Evolutionary conservation across 2,888 invertebrate genomes (phyloP), one percentile per base, ranked within the genome.

Genomic region (Cactoblastis cactorum): DNA sequence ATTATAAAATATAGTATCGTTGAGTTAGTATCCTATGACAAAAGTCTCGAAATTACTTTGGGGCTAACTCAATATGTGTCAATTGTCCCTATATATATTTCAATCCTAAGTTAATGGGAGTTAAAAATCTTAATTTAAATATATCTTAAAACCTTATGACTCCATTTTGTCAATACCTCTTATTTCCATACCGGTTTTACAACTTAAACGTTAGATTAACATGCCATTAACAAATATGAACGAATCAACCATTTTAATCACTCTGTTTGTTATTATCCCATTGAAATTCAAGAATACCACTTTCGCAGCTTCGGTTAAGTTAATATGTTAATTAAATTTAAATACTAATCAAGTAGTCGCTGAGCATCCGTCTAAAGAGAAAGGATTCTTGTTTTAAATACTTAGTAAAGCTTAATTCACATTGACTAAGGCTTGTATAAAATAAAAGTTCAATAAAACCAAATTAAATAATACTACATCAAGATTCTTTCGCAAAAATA

Each of bases 371-470:
- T 54, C 53, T 45, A 49, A 58, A 69, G 69, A 62, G 69, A 63
- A 64, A 70, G 65, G 69, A 71, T 53, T 59, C 48, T 3, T 43
- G 59, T 53, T 54, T 66, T 60, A 61, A 60, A 52, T 57, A 22
- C 22, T 4, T 22, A 4, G 22, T 22, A 22, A 22, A 6, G 22
- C 22, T 3, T 6, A 22, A 22, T 60, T 9, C 15, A 37, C 37
- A 8, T 15, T 9, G 17, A 14, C 17, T 15, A 17, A 6, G 3
- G n/a, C n/a, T n/a, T n/a, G n/a, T n/a, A n/a, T n/a, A n/a, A n/a
- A n/a, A n/a, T n/a, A n/a, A n/a, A n/a, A n/a, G n/a, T n/a, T n/a
- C n/a, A n/a, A n/a, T n/a, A n/a, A n/a, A n/a, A n/a, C n/a, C n/a
- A n/a, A n/a, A n/a, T n/a, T n/a, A n/a, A n/a, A n/a, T n/a, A n/a